Base-by-base conservation (phyloP, 2,797 vertebrate genomes). In the Mallotus villosus region DNA sequence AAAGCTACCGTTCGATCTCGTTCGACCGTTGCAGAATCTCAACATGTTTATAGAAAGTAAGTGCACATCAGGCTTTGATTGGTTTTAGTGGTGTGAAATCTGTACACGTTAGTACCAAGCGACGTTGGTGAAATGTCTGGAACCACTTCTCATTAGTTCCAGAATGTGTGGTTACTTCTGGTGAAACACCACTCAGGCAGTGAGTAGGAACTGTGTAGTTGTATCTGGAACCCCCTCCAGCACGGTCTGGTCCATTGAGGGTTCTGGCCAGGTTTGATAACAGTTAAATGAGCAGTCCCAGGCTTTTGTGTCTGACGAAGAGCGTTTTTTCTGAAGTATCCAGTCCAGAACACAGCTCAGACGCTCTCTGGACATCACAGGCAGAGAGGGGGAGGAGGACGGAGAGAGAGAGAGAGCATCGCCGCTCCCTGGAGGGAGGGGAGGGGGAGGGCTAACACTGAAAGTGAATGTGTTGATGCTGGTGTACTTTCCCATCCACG, bases 401-500 rank as follows among this genome's bases (percentile, higher is more conserved):
- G 2, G 29, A 22, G 6, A 19, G 16, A 19, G 19, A 1, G 29
- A 22, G 6, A 19, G 16, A 19, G 19, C 29, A 21, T 17, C 49
- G 25, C 70, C 77, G 77, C 77, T 76, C 4, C 0, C 8, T 17
- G 2, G 11, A 34, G 62, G 75, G 73, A 72, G 12, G 0, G 34
- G 34, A 1, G 34, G 34, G 34, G 7, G 34, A 7, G 60, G 73
- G 82, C 92, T 94, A 99, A 94, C 97, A 98, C 87, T 98, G 98
- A 86, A 94, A 99, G 85, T 98, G 97, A 67, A 96, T 94, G 89
- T 98, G 97, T 76, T 98, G 91, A 76, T 92, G 91, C 88, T 97
- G 96, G 80, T 97, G 97, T 32, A 96, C 92, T 86, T 98, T 99
- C 72, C 96, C 97, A 34, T 99, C 97, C 90, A 96, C 94, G 0